Conservation (phyloP, 2,797 vertebrate genomes). For the Balearica regulorum region DNA sequence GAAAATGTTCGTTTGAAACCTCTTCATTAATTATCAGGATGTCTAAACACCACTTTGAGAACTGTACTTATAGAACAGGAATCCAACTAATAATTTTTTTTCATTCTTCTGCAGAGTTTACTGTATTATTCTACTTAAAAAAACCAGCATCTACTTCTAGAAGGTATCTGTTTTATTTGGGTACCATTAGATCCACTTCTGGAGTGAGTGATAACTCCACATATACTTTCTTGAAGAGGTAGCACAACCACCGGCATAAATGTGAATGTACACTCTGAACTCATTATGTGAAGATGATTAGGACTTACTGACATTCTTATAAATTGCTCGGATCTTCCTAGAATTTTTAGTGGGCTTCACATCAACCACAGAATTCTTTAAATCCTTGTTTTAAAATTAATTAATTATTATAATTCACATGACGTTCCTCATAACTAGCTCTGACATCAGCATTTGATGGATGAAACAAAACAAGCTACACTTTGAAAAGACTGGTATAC, state of each 20-base stretch:
- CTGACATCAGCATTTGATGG: not conserved
- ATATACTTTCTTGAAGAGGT: not conserved
- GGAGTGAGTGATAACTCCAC: not conserved
- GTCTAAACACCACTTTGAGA: constrained; percentile 40
- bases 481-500: not conserved
- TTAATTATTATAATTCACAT: not conserved
- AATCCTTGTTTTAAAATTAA: not conserved
- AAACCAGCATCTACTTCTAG: not conserved
- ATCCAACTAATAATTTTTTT: not conserved
- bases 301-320: not conserved
- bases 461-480: not conserved
- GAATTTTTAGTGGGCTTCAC: not conserved
- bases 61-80: not conserved
- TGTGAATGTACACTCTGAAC: not conserved
- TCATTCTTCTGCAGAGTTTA: not conserved
- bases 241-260: not conserved
- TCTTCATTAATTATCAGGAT: constrained; percentile 50
- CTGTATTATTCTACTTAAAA: not conserved
- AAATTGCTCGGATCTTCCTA: not conserved
- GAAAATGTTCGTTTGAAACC: constrained; percentile 37
- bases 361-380: not conserved
- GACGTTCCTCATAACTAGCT: not conserved
- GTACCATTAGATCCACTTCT: not conserved
- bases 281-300: not conserved
- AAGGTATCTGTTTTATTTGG: not conserved